A percentile compares a stretch with the other conserved stretches of the same genome.
Evolutionary conservation across 2,888 invertebrate species (phyloP).

Genomic region (Parascotia fuliginaria): DNA sequence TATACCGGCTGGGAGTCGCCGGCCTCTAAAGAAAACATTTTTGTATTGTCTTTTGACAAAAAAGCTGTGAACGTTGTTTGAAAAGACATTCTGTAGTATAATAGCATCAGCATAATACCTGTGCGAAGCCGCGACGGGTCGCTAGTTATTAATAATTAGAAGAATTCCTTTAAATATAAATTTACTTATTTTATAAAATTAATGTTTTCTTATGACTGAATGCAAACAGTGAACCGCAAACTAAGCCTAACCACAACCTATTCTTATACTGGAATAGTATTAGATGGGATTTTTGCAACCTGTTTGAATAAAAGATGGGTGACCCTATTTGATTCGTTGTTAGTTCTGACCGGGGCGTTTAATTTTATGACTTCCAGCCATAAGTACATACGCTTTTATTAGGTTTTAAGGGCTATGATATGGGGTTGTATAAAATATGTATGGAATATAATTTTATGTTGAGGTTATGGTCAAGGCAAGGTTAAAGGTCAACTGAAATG

Average conservation of each 20-base stretch:
- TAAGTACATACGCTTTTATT: slow-evolving; percentile 9
- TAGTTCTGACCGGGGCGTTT: slow-evolving; percentile 15
- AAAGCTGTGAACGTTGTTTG: no score
- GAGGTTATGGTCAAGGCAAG: not conserved
- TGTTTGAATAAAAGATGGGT: slow-evolving; percentile 39
- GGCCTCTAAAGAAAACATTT: no score
- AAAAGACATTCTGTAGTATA: no score
- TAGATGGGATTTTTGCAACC: slow-evolving; percentile 39
- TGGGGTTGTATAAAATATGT: not conserved
- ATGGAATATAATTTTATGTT: not conserved
- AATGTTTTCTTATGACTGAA: no score
- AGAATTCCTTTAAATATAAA: no score
- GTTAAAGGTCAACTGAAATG: not conserved
- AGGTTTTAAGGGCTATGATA: not conserved
- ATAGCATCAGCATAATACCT: no score
- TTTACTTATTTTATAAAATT: no score
- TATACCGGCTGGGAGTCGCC: no score
- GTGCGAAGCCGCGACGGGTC: no score
- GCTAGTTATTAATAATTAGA: no score
- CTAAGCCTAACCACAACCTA: not conserved
- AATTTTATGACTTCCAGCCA: slow-evolving; percentile 12
- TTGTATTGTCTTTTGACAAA: no score
- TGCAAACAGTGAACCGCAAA: slow-evolving; percentile 2
- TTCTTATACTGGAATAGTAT: slow-evolving; percentile 15
- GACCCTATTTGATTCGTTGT: slow-evolving; percentile 25